phyloP scores from a whole-genome alignment of 2,888 invertebrate species.

The Ashinkailepas kermadecensis region DNA sequence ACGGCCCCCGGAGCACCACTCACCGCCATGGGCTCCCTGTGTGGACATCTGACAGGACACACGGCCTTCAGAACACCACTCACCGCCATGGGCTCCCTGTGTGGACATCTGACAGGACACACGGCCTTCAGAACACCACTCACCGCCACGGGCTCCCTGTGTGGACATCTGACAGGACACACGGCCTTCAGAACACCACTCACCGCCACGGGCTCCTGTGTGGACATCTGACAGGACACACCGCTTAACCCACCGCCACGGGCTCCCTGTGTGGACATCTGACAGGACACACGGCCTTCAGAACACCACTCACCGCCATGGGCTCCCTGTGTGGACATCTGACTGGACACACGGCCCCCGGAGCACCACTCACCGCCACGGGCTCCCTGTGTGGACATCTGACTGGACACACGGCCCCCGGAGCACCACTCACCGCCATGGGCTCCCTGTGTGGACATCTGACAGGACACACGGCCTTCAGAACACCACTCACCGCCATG shows the following conservation, averaged over 20 bases:
- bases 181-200: background rate
- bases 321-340: slow-evolving; percentile 27
- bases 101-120: too few species aligned
- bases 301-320: slow-evolving; percentile 25
- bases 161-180: too few species aligned
- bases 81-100: slow-evolving; percentile 31
- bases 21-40: slow-evolving; percentile 31
- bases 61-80: background rate
- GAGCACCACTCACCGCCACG: slow-evolving; percentile 25
- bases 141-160: slow-evolving; percentile 31
- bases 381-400: slow-evolving; percentile 27
- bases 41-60: too few species aligned
- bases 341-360: too few species aligned
- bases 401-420: too few species aligned
- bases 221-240: too few species aligned
- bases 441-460: slow-evolving; percentile 27
- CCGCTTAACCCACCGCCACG: too few species aligned
- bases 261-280: too few species aligned
- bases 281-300: too few species aligned
- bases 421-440: slow-evolving; percentile 25
- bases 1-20: background rate
- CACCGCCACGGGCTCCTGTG: slow-evolving; percentile 38
- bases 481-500: slow-evolving; percentile 25
- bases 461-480: too few species aligned
- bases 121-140: background rate